phyloP scores from a whole-genome alignment of 2,113 vertebrate genomes.

The Scatophagus argus region DNA sequence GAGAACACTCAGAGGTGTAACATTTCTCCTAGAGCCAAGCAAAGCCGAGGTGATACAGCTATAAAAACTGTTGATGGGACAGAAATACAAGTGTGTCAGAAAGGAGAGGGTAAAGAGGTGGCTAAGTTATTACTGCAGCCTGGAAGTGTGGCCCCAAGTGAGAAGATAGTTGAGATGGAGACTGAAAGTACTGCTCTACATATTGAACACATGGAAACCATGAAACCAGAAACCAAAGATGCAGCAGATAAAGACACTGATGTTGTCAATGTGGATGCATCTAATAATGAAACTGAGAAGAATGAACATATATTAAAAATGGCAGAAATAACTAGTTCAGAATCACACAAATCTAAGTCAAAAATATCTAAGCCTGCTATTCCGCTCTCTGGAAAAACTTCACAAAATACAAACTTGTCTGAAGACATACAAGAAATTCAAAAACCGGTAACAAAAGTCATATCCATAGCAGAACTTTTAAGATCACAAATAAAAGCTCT shows the following conservation, averaged over 20 bases:
- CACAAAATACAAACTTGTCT: neutral
- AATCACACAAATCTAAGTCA: constrained; percentile 12
- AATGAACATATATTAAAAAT: constrained; percentile 15
- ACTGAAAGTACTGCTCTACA: constrained; percentile 9
- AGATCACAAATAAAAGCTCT: constrained; percentile 74
- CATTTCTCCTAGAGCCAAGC: constrained; percentile 34
- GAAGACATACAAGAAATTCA: constrained; percentile 45
- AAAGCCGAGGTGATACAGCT: constrained; percentile 58
- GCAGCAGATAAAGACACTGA: constrained; percentile 1
- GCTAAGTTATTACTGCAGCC: neutral
- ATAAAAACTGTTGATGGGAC: constrained; percentile 61
- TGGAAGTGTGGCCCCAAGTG: constrained; percentile 8
- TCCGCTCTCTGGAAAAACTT: neutral
- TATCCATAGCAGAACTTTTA: constrained; percentile 74
- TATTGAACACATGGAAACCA: constrained; percentile 7
- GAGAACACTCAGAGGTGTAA: constrained; percentile 51
- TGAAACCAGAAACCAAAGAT: constrained; percentile 9
- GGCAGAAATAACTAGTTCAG: neutral
- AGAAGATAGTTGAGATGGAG: constrained; percentile 55
- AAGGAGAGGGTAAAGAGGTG: constrained; percentile 30
- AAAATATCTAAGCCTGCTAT: neutral
- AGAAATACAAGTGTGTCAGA: constrained; percentile 59
- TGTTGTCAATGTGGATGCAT: neutral
- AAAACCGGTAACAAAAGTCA: constrained; percentile 56
- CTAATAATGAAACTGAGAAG: constrained; percentile 17